A percentile compares a stretch with the other conserved stretches of the same genome.
Conservation (phyloP, 53 echinoderm and acorn worm genomes). For the Zoroaster sp. region DNA sequence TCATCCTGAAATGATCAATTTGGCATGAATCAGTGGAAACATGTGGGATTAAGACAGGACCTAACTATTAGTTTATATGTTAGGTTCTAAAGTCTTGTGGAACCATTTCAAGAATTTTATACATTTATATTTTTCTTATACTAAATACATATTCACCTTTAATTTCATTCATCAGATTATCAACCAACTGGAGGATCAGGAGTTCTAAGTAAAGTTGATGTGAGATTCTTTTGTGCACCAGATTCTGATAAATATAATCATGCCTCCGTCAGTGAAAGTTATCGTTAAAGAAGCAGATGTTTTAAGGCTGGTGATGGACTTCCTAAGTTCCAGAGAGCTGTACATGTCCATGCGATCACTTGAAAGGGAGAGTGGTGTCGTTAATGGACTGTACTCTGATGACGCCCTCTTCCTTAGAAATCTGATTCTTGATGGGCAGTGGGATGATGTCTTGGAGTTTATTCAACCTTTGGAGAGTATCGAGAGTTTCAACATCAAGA, state of each 20-base stretch:
- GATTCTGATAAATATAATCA: slow-evolving; percentile 20
- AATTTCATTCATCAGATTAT: neutral
- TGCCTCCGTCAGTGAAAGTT: slow-evolving; percentile 82
- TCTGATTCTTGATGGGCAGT: slow-evolving; percentile 93
- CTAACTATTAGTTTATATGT: too few species aligned
- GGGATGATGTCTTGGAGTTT: slow-evolving; percentile 98
- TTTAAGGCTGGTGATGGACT: slow-evolving; percentile 89
- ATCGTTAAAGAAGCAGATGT: slow-evolving; percentile 86
- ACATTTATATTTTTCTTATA: too few species aligned
- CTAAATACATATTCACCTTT: too few species aligned
- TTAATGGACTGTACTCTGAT: slow-evolving; percentile 93
- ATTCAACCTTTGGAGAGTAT: slow-evolving; percentile 94
- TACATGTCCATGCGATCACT: slow-evolving; percentile 93
- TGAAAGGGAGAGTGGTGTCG: slow-evolving; percentile 87
- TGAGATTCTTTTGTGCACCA: neutral
- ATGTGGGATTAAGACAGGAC: too few species aligned
- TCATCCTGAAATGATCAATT: too few species aligned
- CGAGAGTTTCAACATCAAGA: slow-evolving; percentile 84
- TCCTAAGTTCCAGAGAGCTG: slow-evolving; percentile 78
- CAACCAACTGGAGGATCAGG: neutral
- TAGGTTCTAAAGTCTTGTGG: too few species aligned
- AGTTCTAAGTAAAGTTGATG: neutral
- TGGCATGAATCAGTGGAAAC: too few species aligned
- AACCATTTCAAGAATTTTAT: too few species aligned
- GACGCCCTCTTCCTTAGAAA: slow-evolving; percentile 91